Conservation (phyloP, 2,888 invertebrate species). For the Cataglyphis livida region DNA sequence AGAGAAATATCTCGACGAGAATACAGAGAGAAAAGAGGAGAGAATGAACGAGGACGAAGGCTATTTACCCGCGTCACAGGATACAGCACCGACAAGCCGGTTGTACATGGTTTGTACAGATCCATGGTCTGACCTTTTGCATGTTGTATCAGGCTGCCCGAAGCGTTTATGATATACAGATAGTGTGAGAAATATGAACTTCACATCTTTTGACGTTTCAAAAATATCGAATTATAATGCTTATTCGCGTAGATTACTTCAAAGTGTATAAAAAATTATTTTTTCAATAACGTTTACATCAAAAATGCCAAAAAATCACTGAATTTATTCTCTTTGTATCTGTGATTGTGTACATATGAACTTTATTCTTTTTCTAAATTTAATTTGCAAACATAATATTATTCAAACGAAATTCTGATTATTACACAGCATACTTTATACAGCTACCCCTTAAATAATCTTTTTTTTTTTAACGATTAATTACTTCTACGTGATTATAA, state of each 20-base stretch:
- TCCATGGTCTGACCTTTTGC: slow-evolving; percentile 29
- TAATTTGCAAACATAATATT: background rate
- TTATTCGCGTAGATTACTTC: slow-evolving; percentile 6
- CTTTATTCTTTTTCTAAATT: background rate
- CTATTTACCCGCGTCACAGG: slow-evolving; percentile 44
- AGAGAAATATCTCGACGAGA: slow-evolving; percentile 22
- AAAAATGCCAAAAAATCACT: background rate
- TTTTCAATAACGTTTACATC: slow-evolving; percentile 10
- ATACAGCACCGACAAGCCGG: slow-evolving; percentile 21
- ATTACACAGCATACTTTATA: background rate
- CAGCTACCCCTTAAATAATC: background rate
- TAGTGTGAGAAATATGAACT: slow-evolving; percentile 31
- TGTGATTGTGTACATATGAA: background rate
- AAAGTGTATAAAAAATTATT: slow-evolving; percentile 21
- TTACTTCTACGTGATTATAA: background rate
- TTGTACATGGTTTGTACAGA: slow-evolving; percentile 3
- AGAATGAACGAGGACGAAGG: slow-evolving; percentile 19
- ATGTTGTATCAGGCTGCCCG: slow-evolving; percentile 17
- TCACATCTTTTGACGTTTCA: slow-evolving; percentile 21
- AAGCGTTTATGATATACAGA: slow-evolving; percentile 44
- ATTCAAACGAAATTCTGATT: background rate
- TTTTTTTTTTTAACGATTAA: background rate
- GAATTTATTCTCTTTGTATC: background rate
- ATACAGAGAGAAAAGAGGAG: background rate
- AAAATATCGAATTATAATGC: slow-evolving; percentile 33